Conservation (phyloP, 1,140 invertebrate genomes). For the Drosophila melanogaster region DNA sequence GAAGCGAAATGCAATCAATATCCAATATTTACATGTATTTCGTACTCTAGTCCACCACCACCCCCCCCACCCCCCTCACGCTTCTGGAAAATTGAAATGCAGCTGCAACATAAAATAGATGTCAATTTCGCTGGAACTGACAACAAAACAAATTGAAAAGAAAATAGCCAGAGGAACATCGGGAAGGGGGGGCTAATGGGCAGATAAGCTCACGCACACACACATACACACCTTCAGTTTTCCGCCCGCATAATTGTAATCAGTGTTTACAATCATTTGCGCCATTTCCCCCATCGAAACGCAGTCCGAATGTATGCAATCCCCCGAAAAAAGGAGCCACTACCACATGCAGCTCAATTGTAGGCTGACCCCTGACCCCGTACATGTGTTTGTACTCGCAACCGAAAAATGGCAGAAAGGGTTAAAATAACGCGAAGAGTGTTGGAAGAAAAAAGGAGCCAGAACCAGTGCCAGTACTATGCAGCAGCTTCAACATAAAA, state of each 20-base stretch:
- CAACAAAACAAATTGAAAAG: conserved; percentile 60
- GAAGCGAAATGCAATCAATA: conserved; percentile 76
- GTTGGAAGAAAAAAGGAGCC: conserved; percentile 14
- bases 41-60: not conserved
- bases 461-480: conserved; percentile 24
- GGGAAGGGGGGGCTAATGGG: not conserved
- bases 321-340: conserved; percentile 2
- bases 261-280: conserved; percentile 49
- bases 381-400: conserved; percentile 22
- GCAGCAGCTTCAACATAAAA: conserved; percentile 71
- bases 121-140: conserved; percentile 62
- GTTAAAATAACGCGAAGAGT: conserved; percentile 9
- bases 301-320: conserved; percentile 43
- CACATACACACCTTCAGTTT: not conserved
- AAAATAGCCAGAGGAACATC: conserved; percentile 15
- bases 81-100: conserved; percentile 45
- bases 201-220: conserved; percentile 14
- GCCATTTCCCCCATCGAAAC: conserved; percentile 22
- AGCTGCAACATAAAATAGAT: conserved; percentile 60
- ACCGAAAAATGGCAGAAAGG: not conserved
- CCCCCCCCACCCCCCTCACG: no score
- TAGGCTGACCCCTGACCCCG: conserved; percentile 9
- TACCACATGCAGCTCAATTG: conserved; percentile 53
- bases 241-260: conserved; percentile 43
- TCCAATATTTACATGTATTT: conserved; percentile 58